These are phyloP conservation scores for Chanos chanos DNA, from an alignment of 2,797 vertebrate genomes.

Conservation along the genomic window DNA sequence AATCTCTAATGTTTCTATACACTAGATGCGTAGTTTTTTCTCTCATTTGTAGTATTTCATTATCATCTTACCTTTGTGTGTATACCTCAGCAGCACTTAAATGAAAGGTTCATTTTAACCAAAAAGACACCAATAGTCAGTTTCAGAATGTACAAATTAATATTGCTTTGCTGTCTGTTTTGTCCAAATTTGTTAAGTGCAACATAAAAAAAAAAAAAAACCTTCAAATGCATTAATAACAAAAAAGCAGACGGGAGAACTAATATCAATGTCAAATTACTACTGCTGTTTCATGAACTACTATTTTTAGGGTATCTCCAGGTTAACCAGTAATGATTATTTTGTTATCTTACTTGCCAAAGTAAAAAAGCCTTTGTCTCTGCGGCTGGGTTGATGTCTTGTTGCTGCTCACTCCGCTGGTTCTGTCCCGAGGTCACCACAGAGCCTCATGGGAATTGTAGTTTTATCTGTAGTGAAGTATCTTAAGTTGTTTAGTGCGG, in stretches of 20 bases:
- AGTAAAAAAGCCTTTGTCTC: slow-evolving; percentile 83
- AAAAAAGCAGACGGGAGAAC: slow-evolving; percentile 67
- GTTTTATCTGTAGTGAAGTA: slow-evolving; percentile 56
- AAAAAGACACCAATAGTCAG: slow-evolving; percentile 80
- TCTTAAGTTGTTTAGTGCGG: slow-evolving; percentile 43
- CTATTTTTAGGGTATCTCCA: slow-evolving; percentile 80
- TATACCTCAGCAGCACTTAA: slow-evolving; percentile 97
- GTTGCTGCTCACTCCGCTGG: slow-evolving; percentile 63
- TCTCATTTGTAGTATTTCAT: slow-evolving; percentile 19
- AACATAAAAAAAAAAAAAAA: slow-evolving; percentile 36
- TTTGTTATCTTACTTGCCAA: slow-evolving; percentile 89
- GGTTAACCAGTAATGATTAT: slow-evolving; percentile 78
- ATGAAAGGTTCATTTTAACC: slow-evolving; percentile 83
- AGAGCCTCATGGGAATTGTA: slow-evolving; percentile 53
- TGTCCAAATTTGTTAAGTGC: slow-evolving; percentile 58
- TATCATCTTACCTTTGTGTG: slow-evolving; percentile 58
- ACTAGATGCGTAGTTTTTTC: neutral
- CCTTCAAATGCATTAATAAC: too few species aligned
- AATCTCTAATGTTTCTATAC: too few species aligned
- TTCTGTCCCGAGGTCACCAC: slow-evolving; percentile 48
- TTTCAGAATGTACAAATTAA: slow-evolving; percentile 83
- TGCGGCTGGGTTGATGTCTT: slow-evolving; percentile 72
- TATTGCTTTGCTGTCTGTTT: slow-evolving; percentile 47
- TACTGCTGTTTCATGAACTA: slow-evolving; percentile 86
- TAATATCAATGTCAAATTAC: slow-evolving; percentile 69